Percentiles rank a stretch among this genome's conserved stretches.
These are phyloP conservation scores for Drepana arcuata DNA, from an alignment of 1,140 invertebrate genomes.

Conservation along the genomic window DNA sequence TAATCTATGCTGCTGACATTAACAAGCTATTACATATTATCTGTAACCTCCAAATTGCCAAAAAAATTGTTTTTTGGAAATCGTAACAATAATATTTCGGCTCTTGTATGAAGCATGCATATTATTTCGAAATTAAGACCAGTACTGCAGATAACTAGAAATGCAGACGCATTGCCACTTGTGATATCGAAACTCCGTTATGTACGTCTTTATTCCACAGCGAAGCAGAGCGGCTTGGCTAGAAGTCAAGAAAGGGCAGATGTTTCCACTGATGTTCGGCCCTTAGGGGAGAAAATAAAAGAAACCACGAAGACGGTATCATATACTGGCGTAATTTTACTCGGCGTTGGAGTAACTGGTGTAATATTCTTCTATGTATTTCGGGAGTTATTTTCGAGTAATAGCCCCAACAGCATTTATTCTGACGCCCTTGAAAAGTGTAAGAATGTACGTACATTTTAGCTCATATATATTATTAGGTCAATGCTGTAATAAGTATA, in stretches of 20 bases:
- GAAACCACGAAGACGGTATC: constrained; percentile 89
- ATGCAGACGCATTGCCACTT: constrained; percentile 24
- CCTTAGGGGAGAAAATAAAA: constrained; percentile 83
- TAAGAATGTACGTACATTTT: constrained; percentile 63
- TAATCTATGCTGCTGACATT: too few relatives aligned
- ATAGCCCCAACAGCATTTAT: constrained; percentile 90
- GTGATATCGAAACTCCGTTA: constrained; percentile 26
- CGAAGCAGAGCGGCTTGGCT: constrained; percentile 41
- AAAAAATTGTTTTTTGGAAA: too few relatives aligned
- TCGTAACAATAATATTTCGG: too few relatives aligned
- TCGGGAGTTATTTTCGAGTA: constrained; percentile 87
- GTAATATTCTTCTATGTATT: constrained; percentile 88
- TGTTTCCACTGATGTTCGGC: constrained; percentile 75
- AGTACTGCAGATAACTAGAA: constrained; percentile 22
- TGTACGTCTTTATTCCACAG: constrained; percentile 33
- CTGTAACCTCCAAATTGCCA: too few relatives aligned
- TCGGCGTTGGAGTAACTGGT: constrained; percentile 83
- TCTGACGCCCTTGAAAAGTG: constrained; percentile 83
- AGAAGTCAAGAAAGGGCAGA: constrained; percentile 46
- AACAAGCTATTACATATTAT: too few relatives aligned
- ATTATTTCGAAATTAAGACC: constrained; percentile 53
- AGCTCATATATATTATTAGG: background rate
- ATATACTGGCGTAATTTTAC: constrained; percentile 85
- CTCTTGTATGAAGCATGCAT: too few relatives aligned
- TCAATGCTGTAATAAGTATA: too few relatives aligned